These are phyloP conservation scores for Drosophila affinis DNA, from an alignment of 2,888 invertebrate species.

Conservation along the genomic window DNA sequence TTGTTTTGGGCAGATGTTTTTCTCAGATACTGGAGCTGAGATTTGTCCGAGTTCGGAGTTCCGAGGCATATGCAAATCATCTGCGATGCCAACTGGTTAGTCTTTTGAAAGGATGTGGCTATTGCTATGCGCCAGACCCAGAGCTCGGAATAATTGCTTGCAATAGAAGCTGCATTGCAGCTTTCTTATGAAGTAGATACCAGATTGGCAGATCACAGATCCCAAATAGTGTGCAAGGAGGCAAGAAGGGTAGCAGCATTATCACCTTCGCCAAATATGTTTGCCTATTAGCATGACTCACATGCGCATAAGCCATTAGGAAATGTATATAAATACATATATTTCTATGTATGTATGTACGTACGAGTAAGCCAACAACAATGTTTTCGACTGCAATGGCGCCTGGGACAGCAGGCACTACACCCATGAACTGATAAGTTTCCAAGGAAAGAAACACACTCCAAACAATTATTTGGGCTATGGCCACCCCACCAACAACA, in stretches of 20 bases:
- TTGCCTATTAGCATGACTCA: constrained; percentile 1
- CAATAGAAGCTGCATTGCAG: background rate
- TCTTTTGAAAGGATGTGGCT: background rate
- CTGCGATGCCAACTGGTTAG: background rate
- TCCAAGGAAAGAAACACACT: background rate
- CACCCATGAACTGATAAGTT: constrained; percentile 10
- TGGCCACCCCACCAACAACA: background rate
- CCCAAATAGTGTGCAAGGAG: background rate
- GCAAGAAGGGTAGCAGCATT: background rate
- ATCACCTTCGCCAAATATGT: background rate
- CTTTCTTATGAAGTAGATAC: background rate
- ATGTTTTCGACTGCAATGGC: background rate
- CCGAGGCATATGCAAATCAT: constrained; percentile 21
- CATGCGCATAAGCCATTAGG: background rate
- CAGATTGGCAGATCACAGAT: background rate
- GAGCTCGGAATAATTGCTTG: background rate
- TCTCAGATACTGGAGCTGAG: constrained; percentile 59
- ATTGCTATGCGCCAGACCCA: constrained; percentile 2
- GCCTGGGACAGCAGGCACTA: background rate
- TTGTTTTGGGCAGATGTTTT: constrained; percentile 71
- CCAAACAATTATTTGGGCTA: constrained; percentile 2
- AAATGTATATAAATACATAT: background rate
- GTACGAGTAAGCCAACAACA: too few relatives aligned
- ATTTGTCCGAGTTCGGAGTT: constrained; percentile 53
- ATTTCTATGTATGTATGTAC: too few relatives aligned